These are phyloP conservation scores for Drosophila mayaguana DNA, from an alignment of 2,888 invertebrate species.

Conservation along the genomic window DNA sequence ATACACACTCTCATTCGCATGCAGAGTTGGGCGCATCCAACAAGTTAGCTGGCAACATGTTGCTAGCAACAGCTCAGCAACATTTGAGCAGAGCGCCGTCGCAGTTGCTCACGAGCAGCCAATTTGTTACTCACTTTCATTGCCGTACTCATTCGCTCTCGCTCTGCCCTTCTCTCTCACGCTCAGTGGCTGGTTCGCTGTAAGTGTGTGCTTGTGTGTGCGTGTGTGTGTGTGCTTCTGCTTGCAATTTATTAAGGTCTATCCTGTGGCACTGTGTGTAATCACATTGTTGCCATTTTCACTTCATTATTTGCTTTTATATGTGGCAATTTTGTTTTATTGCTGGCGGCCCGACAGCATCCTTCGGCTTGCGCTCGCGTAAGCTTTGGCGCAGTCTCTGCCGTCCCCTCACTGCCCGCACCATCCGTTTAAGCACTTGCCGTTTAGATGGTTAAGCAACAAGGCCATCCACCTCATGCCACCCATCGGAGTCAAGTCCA, in stretches of 20 bases:
- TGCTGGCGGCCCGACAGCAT: conserved; percentile 57
- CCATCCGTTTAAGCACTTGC: conserved; percentile 50
- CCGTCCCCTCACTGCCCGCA: background rate
- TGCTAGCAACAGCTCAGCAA: conserved; percentile 69
- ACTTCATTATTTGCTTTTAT: conserved; percentile 81
- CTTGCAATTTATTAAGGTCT: conserved; percentile 61
- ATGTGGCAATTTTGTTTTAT: conserved; percentile 78
- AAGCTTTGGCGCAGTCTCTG: conserved; percentile 37
- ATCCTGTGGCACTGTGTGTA: conserved; percentile 67
- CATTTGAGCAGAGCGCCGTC: conserved; percentile 62
- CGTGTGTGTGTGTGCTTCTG: conserved; percentile 13
- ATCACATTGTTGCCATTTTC: conserved; percentile 82
- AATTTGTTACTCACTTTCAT: conserved; percentile 8
- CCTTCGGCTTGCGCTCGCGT: conserved; percentile 58
- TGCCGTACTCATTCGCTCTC: conserved; percentile 4
- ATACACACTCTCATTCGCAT: background rate
- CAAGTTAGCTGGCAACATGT: conserved; percentile 73
- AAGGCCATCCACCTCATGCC: conserved; percentile 60
- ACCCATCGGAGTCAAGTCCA: conserved; percentile 23
- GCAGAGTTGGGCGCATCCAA: conserved; percentile 62
- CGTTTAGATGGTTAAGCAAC: conserved; percentile 74
- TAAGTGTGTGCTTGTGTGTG: background rate
- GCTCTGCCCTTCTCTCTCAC: background rate
- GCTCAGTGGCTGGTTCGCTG: conserved; percentile 18
- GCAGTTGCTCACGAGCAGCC: conserved; percentile 49